phyloP scores from a whole-genome alignment of 2,888 invertebrate species.

The Clistopyga incitator region DNA sequence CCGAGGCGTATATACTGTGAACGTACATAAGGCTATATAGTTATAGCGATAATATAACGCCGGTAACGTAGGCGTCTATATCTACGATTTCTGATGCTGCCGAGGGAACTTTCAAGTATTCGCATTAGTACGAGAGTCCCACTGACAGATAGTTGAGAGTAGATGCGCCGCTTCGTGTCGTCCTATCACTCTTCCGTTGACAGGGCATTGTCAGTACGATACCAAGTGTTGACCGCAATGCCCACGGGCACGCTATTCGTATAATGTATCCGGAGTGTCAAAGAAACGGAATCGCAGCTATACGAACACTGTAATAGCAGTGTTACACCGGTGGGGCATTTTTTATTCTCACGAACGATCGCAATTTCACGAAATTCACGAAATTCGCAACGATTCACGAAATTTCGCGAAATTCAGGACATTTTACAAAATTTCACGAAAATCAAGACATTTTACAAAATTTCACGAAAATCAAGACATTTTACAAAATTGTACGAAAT shows the following conservation, averaged over 20 bases:
- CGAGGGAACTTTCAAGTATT: conserved; percentile 53
- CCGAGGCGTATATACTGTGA: neutral
- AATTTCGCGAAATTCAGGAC: no score
- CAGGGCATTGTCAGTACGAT: conserved; percentile 74
- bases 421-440: no score
- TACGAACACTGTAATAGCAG: conserved; percentile 25
- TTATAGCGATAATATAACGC: neutral
- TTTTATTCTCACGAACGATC: neutral
- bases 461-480: no score
- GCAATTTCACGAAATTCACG: neutral
- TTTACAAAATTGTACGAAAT: neutral
- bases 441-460: no score
- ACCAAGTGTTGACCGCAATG: conserved; percentile 68
- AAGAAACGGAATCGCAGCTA: conserved; percentile 26
- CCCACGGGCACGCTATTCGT: conserved; percentile 27
- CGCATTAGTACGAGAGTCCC: conserved; percentile 46
- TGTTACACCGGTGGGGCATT: conserved; percentile 3
- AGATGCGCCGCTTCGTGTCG: conserved; percentile 64
- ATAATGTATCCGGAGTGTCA: conserved; percentile 45
- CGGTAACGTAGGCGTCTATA: conserved; percentile 48
- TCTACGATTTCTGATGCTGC: conserved; percentile 53
- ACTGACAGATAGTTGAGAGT: conserved; percentile 33
- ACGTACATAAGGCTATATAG: neutral
- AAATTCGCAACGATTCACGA: no score
- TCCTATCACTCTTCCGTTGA: conserved; percentile 79